Base-by-base conservation (phyloP, 2,888 invertebrate species). In the Megaustenia siamemsis region DNA sequence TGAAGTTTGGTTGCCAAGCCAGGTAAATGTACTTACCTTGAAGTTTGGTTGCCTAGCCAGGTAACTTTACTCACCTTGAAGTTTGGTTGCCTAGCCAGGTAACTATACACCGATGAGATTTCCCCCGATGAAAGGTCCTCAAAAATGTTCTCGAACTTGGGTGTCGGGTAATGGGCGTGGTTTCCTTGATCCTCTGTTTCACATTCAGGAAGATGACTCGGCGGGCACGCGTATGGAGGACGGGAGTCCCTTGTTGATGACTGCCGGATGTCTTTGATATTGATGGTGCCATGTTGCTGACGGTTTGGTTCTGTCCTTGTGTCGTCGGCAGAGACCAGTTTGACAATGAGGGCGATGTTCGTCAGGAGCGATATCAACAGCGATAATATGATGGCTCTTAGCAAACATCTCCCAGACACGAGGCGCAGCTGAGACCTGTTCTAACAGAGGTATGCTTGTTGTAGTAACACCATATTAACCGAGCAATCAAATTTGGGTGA, bases 41-140 rank as follows among this genome's bases (percentile, higher is more conserved):
- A n/a, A n/a, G n/a, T n/a, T n/a, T n/a, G n/a, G n/a, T n/a, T n/a
- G n/a, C n/a, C n/a, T n/a, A n/a, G n/a, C n/a, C n/a, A n/a, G n/a
- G n/a, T n/a, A n/a, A n/a, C n/a, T n/a, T n/a, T n/a, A n/a, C 82
- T 63, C 49, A 75, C 82, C 18, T 56, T 24, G 35, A 86, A 69
- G 38, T 68, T 63, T 0, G 24, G 28, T 38, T 86, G 79, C 10
- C 69, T 49, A 0, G 80, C 35, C 5, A 90, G 49, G 75, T 87
- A 90, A 0, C 88, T 71, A 49, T 84, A 43, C 5, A 86, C 86
- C 6, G 81, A 71, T 10, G n/a, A 49, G 21, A 89, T 88, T 79
- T 89, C 89, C 0, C 5, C 68, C 0, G 76, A 8, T n/a, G 75
- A 76, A 21, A 89, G 82, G 32, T 89, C 89, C 56, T 82, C 73